Evolutionary conservation across 2,888 invertebrate genomes (phyloP), one percentile per base, ranked within the genome.

Genomic region (Drosophila paramelanica): DNA sequence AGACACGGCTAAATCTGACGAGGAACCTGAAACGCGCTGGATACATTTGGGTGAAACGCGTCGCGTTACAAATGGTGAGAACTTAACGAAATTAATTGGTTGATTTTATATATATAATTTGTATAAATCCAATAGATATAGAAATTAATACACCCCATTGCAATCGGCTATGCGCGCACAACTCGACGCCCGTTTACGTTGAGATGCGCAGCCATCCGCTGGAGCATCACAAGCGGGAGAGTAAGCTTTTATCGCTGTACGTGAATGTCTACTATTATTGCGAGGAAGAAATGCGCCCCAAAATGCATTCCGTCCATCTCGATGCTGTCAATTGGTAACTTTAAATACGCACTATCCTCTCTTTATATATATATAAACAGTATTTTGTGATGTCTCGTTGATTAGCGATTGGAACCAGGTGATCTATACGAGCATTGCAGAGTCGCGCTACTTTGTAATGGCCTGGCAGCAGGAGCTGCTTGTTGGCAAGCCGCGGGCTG

Each of bases 391-490:
- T 14, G n/a, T 7, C 13, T 27, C 7, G 1, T n/a, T 8, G 27
- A 47, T 1, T 23, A 92, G 92, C 49, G 74, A 89, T 2, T 79
- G 83, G 13, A 61, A 75, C 6, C 81, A 84, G 45, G 89, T 92
- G 10, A 85, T 89, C 47, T 92, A 88, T 36, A 92, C 92, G 3
- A 89, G 89, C 45, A 90, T 92, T 39, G 77, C 81, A 1, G 91
- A 92, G 57, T 91, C 92, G 4, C 90, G 92, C 5, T 92, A 92
- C 73, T 92, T 92, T 66, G 84, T 92, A 1, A 90, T 92, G 90
- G 91, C 91, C 27, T 92, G 91, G 91, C 91, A 91, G 45, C 91
- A 92, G 59, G 91, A 92, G 57, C 73, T 87, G 5, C 57, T 85
- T 2, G 67, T 89, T 52, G 90, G 90, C 3, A 91, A 88, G 60